Base-by-base conservation (phyloP, 2,797 vertebrate genomes). In the Clarias laeviceps region DNA sequence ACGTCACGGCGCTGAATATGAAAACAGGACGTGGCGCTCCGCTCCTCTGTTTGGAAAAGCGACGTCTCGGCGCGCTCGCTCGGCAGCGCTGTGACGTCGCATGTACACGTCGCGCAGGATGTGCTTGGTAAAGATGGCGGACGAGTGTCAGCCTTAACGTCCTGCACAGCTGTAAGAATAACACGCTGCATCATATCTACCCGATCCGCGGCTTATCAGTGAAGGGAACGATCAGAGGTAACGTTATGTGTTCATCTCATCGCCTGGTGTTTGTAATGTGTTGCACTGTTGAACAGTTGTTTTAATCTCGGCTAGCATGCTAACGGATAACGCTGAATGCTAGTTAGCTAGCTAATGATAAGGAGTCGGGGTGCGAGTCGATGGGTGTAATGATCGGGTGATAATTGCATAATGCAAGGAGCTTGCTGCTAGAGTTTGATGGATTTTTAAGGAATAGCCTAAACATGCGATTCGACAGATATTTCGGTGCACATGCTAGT, bases 51-150 rank as follows among this genome's bases (percentile, higher is more conserved):
- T 17, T 62, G 64, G 74, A 79, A 5, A 12, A 24, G 74, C 90
- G 88, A 95, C 94, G 95, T 93, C 73, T 20, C 45, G 12, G 12
- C 12, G 82, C 3, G 34, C 54, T n/a, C 24, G 6, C 4, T 20
- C 0, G 2, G 64, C 27, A 9, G 24, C 17, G 20, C 0, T 3
- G 77, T 91, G 89, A 95, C 94, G 95, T 93, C 29, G 88, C 92
- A 89, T 93, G 95, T 96, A 97, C 97, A 97, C 97, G 97, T 97
- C 93, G 95, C 94, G 95, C 91, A 94, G 95, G 95, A 96, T 95
- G 95, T 95, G 94, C 91, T 93, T 89, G 87, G 84, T 93, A 92
- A 95, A 96, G 93, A 96, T 96, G 96, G 95, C 94, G 93, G 92
- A 92, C 81, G 88, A 93, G 93, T 93, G 92, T 94, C 93, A 94